Evolutionary conservation across 2,113 vertebrate species (phyloP), one percentile per base, ranked within the genome.

Genomic region (Sander lucioperca): DNA sequence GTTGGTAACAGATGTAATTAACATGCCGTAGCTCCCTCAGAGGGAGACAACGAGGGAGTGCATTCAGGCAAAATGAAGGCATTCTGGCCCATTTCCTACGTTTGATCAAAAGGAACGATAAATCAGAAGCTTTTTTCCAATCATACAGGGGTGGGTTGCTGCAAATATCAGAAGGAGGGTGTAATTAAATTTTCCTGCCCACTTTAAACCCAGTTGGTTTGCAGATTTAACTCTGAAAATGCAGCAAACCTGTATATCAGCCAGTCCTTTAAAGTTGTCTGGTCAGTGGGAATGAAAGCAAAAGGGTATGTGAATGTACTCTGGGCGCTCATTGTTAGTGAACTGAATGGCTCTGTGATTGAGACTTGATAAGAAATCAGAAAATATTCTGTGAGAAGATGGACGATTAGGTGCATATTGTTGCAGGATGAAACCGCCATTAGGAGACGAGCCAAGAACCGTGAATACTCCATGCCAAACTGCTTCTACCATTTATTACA

Each of bases 401-500:
- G 68, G 66, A 47, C 68, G 86, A 89, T 89, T 83, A 89, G 79
- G 75, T 65, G 80, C 66, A 56, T 64, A 86, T 87, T 90, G 88
- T 93, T 45, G 66, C 74, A 0, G 69, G 68, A 77, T 56, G 69
- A 84, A 78, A 58, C 51, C 23, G 12, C 53, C 73, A 66, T 85
- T 80, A 79, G 89, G 85, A 89, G 87, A 93, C 56, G 70, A 84
- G 88, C 68, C 88, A 88, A 82, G 85, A 88, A 94, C 21, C 70
- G 73, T 66, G 85, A 91, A 88, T 78, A 88, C 91, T 75, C 96
- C 87, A 89, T 94, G 92, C 96, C 95, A 95, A 96, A 96, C 96
- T 98, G 97, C 97, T 97, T 98, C 97, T 99, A 99, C 97, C 95
- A 97, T 99, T 99, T 99, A 99, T 99, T 99, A 99, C 97, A 99